These are phyloP conservation scores for Drosophila nikananu DNA, from an alignment of 1,140 invertebrate species.

Conservation along the genomic window DNA sequence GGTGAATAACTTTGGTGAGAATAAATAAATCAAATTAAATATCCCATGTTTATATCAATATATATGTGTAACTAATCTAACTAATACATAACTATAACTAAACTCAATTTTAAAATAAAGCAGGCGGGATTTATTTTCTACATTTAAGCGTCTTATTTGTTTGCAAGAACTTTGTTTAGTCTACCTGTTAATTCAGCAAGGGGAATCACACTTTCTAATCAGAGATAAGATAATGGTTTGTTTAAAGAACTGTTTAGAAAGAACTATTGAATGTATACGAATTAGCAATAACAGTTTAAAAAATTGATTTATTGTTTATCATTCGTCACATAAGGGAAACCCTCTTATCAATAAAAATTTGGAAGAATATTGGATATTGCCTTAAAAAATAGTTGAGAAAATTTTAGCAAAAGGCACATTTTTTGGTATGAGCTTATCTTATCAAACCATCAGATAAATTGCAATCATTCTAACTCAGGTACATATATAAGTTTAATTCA, in stretches of 20 bases:
- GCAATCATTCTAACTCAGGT: not conserved
- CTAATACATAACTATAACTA: too few relatives aligned
- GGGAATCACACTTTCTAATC: not conserved
- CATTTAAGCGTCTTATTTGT: not conserved
- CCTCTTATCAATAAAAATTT: not conserved
- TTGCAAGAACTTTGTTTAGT: not conserved
- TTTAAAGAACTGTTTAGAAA: not conserved
- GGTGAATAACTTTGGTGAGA: not conserved
- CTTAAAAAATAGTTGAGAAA: not conserved
- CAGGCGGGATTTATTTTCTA: not conserved
- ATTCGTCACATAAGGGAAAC: not conserved
- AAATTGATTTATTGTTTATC: not conserved
- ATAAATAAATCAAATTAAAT: not conserved
- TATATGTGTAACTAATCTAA: too few relatives aligned
- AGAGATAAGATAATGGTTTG: not conserved
- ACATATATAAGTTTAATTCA: slow-evolving; percentile 21
- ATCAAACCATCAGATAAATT: slow-evolving; percentile 6
- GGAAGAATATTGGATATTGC: not conserved
- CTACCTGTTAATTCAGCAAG: not conserved
- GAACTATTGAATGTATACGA: too few relatives aligned
- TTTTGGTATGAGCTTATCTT: slow-evolving; percentile 12
- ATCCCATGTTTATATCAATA: too few relatives aligned
- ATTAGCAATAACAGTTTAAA: not conserved
- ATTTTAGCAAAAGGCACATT: not conserved
- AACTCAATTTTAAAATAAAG: too few relatives aligned